Conservation (phyloP, 2,797 vertebrate species). For the Chelidonichthys spinosus region DNA sequence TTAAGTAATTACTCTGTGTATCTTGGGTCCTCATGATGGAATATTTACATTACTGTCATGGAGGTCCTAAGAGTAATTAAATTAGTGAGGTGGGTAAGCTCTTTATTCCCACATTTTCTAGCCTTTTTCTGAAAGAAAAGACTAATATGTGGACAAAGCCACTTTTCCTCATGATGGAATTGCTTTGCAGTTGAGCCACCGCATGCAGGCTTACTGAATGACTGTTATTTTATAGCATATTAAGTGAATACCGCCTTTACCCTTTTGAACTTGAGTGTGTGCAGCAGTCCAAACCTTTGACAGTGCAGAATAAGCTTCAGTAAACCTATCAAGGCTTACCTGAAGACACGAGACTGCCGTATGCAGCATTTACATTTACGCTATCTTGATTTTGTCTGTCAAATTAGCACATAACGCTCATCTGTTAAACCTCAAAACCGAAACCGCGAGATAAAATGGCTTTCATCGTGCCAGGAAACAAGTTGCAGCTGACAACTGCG, state of each 20-base stretch:
- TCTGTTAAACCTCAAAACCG: conserved; percentile 35
- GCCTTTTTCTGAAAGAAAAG: conserved; percentile 74
- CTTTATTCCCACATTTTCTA: conserved; percentile 86
- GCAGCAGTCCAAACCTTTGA: conserved; percentile 59
- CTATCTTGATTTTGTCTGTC: conserved; percentile 44
- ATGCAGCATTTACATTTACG: conserved; percentile 22
- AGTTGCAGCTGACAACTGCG: conserved; percentile 41
- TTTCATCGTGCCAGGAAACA: background rate
- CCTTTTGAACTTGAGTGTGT: conserved; percentile 62
- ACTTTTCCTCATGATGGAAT: conserved; percentile 80
- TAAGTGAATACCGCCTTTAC: conserved; percentile 69
- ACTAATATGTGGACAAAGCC: conserved; percentile 81
- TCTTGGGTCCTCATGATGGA: conserved; percentile 92
- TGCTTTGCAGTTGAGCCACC: conserved; percentile 65
- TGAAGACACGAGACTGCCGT: conserved; percentile 2
- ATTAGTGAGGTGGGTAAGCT: conserved; percentile 92
- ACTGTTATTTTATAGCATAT: conserved; percentile 71
- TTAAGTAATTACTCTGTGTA: conserved; percentile 98
- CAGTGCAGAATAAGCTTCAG: conserved; percentile 45
- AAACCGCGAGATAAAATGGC: conserved; percentile 17
- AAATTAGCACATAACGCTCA: conserved; percentile 31
- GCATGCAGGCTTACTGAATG: conserved; percentile 66
- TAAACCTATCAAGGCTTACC: conserved; percentile 39
- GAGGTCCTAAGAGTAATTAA: conserved; percentile 94
- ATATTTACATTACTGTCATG: conserved; percentile 99